A percentile compares a stretch with the other conserved stretches of the same genome.
Evolutionary conservation across 2,797 vertebrate genomes (phyloP).

Genomic region (Sebastes cheni): DNA sequence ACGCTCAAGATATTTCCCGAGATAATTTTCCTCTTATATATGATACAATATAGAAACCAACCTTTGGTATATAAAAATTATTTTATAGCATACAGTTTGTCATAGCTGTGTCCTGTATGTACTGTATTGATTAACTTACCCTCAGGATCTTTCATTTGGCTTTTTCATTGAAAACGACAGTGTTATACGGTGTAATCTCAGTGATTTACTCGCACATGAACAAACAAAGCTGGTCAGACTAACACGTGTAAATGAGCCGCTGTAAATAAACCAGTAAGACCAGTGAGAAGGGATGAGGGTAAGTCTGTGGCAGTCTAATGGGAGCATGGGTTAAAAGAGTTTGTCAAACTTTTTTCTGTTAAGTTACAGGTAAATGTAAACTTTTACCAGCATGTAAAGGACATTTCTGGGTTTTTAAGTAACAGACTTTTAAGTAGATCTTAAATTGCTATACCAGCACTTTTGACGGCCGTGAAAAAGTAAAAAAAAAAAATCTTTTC

Average conservation of each 20-base stretch:
- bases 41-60: slow-evolving; percentile 37
- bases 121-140: slow-evolving; percentile 56
- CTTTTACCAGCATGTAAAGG: slow-evolving; percentile 62
- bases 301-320: not conserved
- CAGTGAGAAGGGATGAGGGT: slow-evolving; percentile 11
- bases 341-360: slow-evolving; percentile 7
- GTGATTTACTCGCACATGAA: slow-evolving; percentile 10
- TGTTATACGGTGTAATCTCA: slow-evolving; percentile 10
- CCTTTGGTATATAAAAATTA: slow-evolving; percentile 44
- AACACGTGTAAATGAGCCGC: not conserved
- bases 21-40: slow-evolving; percentile 41
- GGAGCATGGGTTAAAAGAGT: slow-evolving; percentile 24
- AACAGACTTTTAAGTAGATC: slow-evolving; percentile 33
- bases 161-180: slow-evolving; percentile 12
- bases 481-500: slow-evolving; percentile 35
- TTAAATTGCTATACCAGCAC: slow-evolving; percentile 69
- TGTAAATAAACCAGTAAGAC: slow-evolving; percentile 49
- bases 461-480: slow-evolving; percentile 58
- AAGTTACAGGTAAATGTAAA: slow-evolving; percentile 20
- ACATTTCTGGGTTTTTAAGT: slow-evolving; percentile 35
- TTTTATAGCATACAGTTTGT: slow-evolving; percentile 50
- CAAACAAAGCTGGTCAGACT: slow-evolving; percentile 16
- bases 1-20: slow-evolving; percentile 34
- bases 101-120: slow-evolving; percentile 45
- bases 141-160: slow-evolving; percentile 56